Base-by-base conservation (phyloP, 2,888 invertebrate species). In the Phaedon cochleariae region DNA sequence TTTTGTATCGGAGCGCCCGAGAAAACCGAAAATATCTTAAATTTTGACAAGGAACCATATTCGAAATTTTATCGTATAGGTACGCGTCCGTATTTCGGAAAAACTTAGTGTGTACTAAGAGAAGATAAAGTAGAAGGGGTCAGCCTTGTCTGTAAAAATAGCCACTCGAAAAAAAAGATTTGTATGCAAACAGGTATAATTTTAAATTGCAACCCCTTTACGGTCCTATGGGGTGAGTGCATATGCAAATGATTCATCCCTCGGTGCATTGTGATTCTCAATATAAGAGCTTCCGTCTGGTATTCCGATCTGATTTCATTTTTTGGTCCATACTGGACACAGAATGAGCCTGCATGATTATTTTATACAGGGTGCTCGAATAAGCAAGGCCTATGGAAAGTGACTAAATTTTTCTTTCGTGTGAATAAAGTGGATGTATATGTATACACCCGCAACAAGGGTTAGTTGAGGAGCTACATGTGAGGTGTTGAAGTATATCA, bases 141-240 rank as follows among this genome's bases (percentile, higher is more conserved):
- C 81, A 79, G 68, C 74, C 64, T 65, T 60, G 81, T 81, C 80
- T 81, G 81, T 78, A 80, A 82, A 82, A 81, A 79, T 80, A 64
- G 69, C 69, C 68, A 72, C 74, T 74, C 73, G 76, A 74, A 77
- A 76, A 80, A 80, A 80, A 74, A 64, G 67, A 51, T 60, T 71
- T 73, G 72, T 71, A 78, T 81, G 73, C 79, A 75, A 82, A 81
- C 82, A 81, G 81, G 82, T 82, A 81, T 74, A 70, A 69, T 75
- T 72, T 74, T 73, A 74, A 73, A 70, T 72, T 70, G 73, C 71
- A 73, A 72, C 76, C 77, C 76, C 71, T 74, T 73, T 62, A 26
- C 41, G 65, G 64, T 62, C 64, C 51, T 53, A 67, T 64, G 69
- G 68, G 69, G 63, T 62, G 62, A 64, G 65, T 62, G 60, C 62